These are phyloP conservation scores for Cyclina sinensis DNA, from an alignment of 1,140 invertebrate genomes.

Conservation along the genomic window DNA sequence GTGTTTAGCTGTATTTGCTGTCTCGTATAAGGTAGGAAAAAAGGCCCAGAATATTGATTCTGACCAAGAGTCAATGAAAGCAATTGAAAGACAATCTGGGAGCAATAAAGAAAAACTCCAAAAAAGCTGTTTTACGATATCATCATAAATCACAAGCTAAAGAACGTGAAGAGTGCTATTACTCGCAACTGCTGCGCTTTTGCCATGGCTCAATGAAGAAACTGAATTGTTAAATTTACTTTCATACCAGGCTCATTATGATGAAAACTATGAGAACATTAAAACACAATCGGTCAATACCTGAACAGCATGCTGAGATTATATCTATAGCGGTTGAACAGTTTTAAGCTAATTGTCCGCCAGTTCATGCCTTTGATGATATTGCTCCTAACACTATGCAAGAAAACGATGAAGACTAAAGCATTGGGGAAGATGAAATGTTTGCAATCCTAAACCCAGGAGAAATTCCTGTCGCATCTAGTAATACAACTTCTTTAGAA, in stretches of 20 bases:
- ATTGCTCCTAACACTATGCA: constrained; percentile 26
- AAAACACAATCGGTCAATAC: constrained; percentile 4
- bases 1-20: constrained; percentile 61
- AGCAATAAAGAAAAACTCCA: constrained; percentile 59
- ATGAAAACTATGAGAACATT: constrained; percentile 34
- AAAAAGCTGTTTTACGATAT: constrained; percentile 50
- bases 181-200: constrained; percentile 49
- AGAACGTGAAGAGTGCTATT: constrained; percentile 48
- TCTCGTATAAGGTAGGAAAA: background rate
- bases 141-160: constrained; percentile 59
- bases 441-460: constrained; percentile 17
- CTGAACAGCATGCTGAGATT: constrained; percentile 61
- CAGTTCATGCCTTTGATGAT: constrained; percentile 58
- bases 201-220: constrained; percentile 54
- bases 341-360: constrained; percentile 54
- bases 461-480: too few relatives aligned
- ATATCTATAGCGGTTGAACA: constrained; percentile 54
- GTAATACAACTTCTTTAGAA: too few relatives aligned
- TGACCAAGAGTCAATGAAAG: constrained; percentile 7
- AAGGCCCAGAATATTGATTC: background rate
- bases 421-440: constrained; percentile 6
- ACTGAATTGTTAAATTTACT: background rate
- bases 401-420: constrained; percentile 50
- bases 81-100: constrained; percentile 13
- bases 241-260: constrained; percentile 44